phyloP scores from a whole-genome alignment of 2,888 invertebrate genomes.

The Leptinotarsa juncta region DNA sequence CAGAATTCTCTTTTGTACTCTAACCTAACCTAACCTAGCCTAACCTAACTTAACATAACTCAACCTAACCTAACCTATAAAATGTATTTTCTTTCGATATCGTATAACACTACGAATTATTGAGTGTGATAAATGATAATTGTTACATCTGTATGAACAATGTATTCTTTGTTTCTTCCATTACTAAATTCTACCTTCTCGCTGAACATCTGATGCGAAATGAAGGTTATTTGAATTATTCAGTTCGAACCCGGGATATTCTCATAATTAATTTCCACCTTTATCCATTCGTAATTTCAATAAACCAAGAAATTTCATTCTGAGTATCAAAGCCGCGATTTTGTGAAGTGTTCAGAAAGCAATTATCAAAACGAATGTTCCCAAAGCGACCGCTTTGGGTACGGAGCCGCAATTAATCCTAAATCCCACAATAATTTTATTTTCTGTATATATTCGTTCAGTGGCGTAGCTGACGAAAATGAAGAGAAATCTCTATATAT shows the following conservation, averaged over 20 bases:
- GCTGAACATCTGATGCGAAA: not conserved
- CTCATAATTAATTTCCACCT: slow-evolving; percentile 29
- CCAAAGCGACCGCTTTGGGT: slow-evolving; percentile 32
- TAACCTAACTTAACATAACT: too few relatives aligned
- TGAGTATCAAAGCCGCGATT: slow-evolving; percentile 36
- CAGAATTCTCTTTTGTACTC: not conserved
- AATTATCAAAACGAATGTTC: slow-evolving; percentile 38
- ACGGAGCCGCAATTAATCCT: slow-evolving; percentile 24
- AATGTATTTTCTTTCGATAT: too few relatives aligned
- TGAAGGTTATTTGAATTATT: not conserved
- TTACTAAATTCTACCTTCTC: not conserved
- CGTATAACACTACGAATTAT: too few relatives aligned
- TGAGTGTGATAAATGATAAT: too few relatives aligned
- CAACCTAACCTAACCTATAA: too few relatives aligned
- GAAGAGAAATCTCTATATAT: not conserved
- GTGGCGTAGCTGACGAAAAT: not conserved
- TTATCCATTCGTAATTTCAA: slow-evolving; percentile 32
- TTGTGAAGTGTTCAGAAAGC: slow-evolving; percentile 38
- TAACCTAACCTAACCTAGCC: too few relatives aligned
- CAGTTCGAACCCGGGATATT: not conserved
- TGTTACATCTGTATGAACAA: too few relatives aligned
- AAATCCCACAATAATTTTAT: slow-evolving; percentile 26
- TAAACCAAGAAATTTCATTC: slow-evolving; percentile 34
- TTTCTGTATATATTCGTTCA: slow-evolving; percentile 2
- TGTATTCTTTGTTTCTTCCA: not conserved